Percentiles rank a stretch among this genome's conserved stretches.
These are phyloP conservation scores for Drosophila grimshawi DNA, from an alignment of 1,140 invertebrate species.

Conservation along the genomic window DNA sequence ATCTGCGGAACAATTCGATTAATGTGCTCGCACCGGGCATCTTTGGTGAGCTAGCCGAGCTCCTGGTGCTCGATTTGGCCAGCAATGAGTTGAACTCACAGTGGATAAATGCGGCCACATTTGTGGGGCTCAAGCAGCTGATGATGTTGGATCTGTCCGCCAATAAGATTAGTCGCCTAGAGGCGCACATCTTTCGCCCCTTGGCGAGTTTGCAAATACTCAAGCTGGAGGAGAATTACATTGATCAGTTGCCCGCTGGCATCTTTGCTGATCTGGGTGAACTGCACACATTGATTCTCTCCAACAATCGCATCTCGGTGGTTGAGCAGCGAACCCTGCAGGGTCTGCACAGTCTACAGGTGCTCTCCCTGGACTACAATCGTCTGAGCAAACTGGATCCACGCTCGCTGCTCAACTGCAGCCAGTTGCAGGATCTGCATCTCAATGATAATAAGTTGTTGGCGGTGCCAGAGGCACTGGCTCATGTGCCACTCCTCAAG, in stretches of 20 bases:
- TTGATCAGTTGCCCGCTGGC: constrained; percentile 92
- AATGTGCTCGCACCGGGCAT: constrained; percentile 93
- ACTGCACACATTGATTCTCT: constrained; percentile 93
- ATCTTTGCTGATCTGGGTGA: constrained; percentile 92
- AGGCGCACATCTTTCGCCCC: constrained; percentile 91
- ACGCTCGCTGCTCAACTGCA: constrained; percentile 93
- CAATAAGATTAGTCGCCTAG: constrained; percentile 92
- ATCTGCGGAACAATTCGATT: constrained; percentile 94
- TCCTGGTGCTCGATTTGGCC: constrained; percentile 93
- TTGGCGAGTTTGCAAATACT: constrained; percentile 92
- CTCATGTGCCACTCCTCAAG: constrained; percentile 91
- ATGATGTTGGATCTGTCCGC: constrained; percentile 92
- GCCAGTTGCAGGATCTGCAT: constrained; percentile 94
- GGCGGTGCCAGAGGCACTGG: constrained; percentile 93
- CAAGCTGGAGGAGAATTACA: constrained; percentile 92
- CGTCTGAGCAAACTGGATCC: constrained; percentile 90
- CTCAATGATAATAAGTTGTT: constrained; percentile 94
- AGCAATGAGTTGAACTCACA: constrained; percentile 93
- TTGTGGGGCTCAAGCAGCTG: constrained; percentile 91
- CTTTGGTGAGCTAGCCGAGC: constrained; percentile 91
- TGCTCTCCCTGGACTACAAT: constrained; percentile 94
- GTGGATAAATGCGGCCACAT: constrained; percentile 95
- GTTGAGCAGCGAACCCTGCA: constrained; percentile 92
- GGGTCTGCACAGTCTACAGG: constrained; percentile 90
- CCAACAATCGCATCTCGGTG: constrained; percentile 92